Evolutionary conservation across 2,113 vertebrate genomes (phyloP).

Genomic region (Rousettus leschenaultii): DNA sequence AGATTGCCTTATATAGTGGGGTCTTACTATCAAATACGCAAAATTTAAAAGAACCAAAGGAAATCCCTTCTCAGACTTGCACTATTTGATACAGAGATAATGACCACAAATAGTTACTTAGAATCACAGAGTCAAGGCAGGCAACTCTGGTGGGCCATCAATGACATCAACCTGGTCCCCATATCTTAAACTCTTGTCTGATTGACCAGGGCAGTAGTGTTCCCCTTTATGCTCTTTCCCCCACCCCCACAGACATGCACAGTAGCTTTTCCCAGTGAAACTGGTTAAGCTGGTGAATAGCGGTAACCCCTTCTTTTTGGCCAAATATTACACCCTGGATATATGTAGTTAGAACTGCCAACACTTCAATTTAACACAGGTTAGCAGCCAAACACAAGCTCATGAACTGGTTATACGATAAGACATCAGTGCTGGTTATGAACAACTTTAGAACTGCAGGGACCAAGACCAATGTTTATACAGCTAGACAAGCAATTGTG

Average conservation of each 20-base stretch:
- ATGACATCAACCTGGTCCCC: neutral
- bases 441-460: neutral
- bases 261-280: neutral
- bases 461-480: neutral
- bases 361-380: neutral
- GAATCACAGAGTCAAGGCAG: slow-evolving; percentile 5
- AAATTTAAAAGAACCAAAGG: slow-evolving; percentile 3
- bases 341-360: neutral
- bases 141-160: neutral
- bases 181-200: neutral
- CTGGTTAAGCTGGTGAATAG: neutral
- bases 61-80: neutral
- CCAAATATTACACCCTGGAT: neutral
- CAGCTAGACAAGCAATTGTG: neutral
- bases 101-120: neutral
- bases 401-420: neutral
- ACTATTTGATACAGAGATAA: neutral
- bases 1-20: neutral
- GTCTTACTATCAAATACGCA: slow-evolving; percentile 9
- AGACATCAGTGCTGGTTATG: neutral
- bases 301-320: neutral
- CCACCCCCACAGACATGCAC: neutral
- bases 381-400: neutral
- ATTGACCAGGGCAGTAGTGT: neutral
- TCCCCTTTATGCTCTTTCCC: neutral